Base-by-base conservation (phyloP, 2,888 invertebrate species). In the Drosophila rubida region DNA sequence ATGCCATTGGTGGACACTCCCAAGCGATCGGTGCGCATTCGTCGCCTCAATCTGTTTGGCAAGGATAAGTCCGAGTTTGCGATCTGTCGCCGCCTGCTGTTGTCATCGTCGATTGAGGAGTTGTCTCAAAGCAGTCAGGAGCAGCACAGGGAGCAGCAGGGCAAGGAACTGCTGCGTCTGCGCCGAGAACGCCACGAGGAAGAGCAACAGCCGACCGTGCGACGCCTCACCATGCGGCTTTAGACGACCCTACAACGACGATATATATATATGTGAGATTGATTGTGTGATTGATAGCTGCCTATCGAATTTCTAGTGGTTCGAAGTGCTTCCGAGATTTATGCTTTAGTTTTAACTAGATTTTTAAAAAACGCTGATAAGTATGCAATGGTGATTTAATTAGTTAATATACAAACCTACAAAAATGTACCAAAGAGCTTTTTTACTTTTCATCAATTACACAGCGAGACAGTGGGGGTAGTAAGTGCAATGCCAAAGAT, bases 281-380 rank as follows among this genome's bases (percentile, higher is more conserved):
- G 14, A n/a, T 6, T 3, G 6, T 57, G 57, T 72, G 61, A 54
- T 74, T 69, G 60, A 57, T 48, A 55, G 45, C 14, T 48, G 57
- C 14, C 35, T 25, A 55, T 51, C 44, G 45, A 58, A 1, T 35
- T 51, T 49, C 19, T 30, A n/a, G 7, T 39, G 37, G 23, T 35
- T 50, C 44, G 13, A 54, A 70, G 78, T 69, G 84, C 81, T 81
- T 84, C 81, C 81, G 46, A 53, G 44, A 25, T 48, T 51, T 83
- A 75, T 78, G 63, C 80, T 64, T 59, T 74, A 60, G 23, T 44
- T 63, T 55, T 51, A 58, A 51, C 44, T 59, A 54, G 11, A 32
- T 32, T 41, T 27, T 37, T 42, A 55, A 46, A 58, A 59, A 60
- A 37, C 35, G 13, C 22, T 48, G 35, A 16, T 37, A 80, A 83